Percentiles rank a stretch among this genome's conserved stretches.
Conservation (phyloP, 1,140 invertebrate species). For the Drosophila chauvacae region DNA sequence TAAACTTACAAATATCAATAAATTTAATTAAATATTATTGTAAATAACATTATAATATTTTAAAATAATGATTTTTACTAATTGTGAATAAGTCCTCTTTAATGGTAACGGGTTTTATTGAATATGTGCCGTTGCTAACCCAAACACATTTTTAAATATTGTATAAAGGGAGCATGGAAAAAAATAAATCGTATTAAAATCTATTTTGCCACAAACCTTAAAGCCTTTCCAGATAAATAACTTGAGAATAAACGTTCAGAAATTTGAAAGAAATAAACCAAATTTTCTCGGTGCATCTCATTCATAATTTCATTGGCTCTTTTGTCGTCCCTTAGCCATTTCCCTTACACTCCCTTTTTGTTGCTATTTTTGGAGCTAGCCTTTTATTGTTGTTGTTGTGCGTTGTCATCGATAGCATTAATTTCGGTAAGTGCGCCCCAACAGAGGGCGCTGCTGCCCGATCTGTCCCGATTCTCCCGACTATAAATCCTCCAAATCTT, state of each 20-base stretch:
- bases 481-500: conserved; percentile 21
- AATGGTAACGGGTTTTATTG: neutral
- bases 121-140: too few species aligned
- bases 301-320: conserved; percentile 68
- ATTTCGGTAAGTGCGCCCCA: conserved; percentile 76
- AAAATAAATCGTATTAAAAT: too few species aligned
- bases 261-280: too few species aligned
- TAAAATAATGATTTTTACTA: neutral
- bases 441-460: conserved; percentile 21
- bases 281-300: neutral
- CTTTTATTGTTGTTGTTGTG: conserved; percentile 69
- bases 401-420: conserved; percentile 82
- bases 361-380: conserved; percentile 68
- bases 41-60: too few species aligned
- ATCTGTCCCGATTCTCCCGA: conserved; percentile 4
- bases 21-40: too few species aligned
- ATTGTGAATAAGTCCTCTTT: too few species aligned
- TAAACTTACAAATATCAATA: neutral
- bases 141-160: too few species aligned
- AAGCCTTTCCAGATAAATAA: neutral
- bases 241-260: too few species aligned
- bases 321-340: conserved; percentile 60
- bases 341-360: conserved; percentile 5
- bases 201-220: too few species aligned
- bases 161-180: neutral